Evolutionary conservation across 2,888 invertebrate genomes (phyloP), one percentile per base, ranked within the genome.

Genomic region (Octodonta nipae): DNA sequence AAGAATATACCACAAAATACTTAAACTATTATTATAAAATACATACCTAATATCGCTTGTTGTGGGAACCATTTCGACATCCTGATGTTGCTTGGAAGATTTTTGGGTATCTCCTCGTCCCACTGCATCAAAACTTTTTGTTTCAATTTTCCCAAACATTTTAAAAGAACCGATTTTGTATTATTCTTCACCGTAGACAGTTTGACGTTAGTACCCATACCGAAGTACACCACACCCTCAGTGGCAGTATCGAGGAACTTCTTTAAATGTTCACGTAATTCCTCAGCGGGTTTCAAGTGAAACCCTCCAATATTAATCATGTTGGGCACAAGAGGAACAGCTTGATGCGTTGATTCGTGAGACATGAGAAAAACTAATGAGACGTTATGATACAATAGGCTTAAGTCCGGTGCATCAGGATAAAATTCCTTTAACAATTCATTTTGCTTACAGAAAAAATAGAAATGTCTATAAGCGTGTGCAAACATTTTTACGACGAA

Each of bases 101-200:
- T 44, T 8, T 45, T 45, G 11, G 52, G 30, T 6, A 15, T 27
- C 11, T 70, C 65, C 0, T 68, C 67, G 43, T 40, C 37, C 35
- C 75, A 79, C 58, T 79, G 79, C 77, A 75, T 77, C 12, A 80
- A 48, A 1, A 80, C 68, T 4, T 66, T 70, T 40, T 76, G 71
- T 39, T 75, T 73, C 1, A 78, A 45, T 37, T 63, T 64, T 1
- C 66, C 59, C 30, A 80, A 70, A 2, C 67, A 68, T 34, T 69
- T 68, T 5, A 71, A 53, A 20, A 80, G 64, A 1, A 62, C 66
- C 13, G 64, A 51, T 14, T 64, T 58, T 39, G 66, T 70, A 1
- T 68, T 64, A 0, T 50, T 42, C 0, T 70, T 65, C 34, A 79
- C 51, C 38, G 71, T 63, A 5, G 65, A 58, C 33, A 70, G 70